Evolutionary conservation across 2,113 vertebrate genomes (phyloP).

Genomic region (Rhadina sibilatrix): DNA sequence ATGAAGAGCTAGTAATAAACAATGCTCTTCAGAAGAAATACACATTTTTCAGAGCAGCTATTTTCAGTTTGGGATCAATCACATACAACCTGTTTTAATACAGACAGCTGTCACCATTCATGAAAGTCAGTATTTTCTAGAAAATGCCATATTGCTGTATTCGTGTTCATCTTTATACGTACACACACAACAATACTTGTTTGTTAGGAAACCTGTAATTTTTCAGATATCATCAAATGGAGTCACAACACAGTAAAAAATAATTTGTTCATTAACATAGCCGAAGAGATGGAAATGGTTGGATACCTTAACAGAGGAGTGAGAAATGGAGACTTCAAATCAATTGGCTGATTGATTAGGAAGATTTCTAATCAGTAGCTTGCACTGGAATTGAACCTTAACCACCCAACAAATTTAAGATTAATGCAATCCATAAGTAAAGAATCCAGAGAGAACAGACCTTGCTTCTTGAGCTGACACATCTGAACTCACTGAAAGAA

Average conservation of each 20-base stretch:
- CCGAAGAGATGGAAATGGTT: not conserved
- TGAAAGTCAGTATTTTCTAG: slow-evolving; percentile 23
- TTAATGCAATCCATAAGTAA: not conserved
- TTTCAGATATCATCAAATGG: not conserved
- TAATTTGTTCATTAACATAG: not conserved
- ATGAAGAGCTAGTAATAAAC: not conserved
- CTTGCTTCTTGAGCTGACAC: not conserved
- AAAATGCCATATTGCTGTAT: not conserved
- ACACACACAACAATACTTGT: not conserved
- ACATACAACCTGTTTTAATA: not conserved
- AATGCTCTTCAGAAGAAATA: not conserved
- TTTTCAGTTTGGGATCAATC: slow-evolving; percentile 32
- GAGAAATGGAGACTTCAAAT: not conserved
- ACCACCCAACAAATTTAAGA: not conserved
- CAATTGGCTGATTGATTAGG: not conserved
- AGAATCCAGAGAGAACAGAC: not conserved
- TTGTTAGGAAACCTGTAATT: not conserved
- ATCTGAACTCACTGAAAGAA: not conserved
- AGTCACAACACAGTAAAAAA: not conserved
- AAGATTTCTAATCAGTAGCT: slow-evolving; percentile 1
- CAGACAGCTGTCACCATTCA: slow-evolving; percentile 21
- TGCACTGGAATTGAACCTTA: not conserved
- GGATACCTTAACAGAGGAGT: not conserved
- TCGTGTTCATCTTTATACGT: not conserved
- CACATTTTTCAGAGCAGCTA: not conserved